Evolutionary conservation across 2,797 vertebrate genomes (phyloP).

Genomic region (Hippopotamyrus pictus): DNA sequence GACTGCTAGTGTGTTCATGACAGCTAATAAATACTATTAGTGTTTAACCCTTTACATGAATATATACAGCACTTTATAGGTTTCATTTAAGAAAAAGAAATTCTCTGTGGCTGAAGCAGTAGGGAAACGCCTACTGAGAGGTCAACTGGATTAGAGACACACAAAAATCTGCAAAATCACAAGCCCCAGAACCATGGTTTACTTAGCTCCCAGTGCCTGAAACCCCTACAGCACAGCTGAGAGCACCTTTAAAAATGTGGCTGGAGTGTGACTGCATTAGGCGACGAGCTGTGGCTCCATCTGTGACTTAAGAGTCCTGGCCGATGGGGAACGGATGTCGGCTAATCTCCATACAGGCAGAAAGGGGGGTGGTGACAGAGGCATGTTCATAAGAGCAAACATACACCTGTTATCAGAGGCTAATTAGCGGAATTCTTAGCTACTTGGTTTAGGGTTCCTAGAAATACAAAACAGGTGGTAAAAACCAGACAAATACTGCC

Average conservation of each 20-base stretch:
- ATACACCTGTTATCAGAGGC: neutral
- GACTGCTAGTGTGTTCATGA: neutral
- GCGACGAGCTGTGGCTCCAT: neutral
- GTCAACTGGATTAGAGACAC: neutral
- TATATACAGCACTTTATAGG: conserved; percentile 16
- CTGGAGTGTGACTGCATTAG: neutral
- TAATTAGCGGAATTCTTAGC: neutral
- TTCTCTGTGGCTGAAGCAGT: neutral
- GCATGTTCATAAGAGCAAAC: neutral
- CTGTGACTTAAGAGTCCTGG: neutral
- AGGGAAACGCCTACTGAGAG: neutral
- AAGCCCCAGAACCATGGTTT: neutral
- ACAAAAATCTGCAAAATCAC: neutral
- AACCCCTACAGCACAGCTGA: neutral
- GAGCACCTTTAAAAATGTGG: neutral
- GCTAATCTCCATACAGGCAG: neutral
- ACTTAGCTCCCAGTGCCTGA: neutral
- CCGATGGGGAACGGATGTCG: neutral
- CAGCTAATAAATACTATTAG: conserved; percentile 23
- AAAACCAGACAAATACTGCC: neutral
- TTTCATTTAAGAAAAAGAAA: neutral
- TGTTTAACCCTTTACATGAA: conserved; percentile 10
- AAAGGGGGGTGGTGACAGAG: neutral
- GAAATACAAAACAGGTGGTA: neutral
- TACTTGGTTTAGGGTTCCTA: neutral